Percentiles rank a stretch among this genome's conserved stretches.
Evolutionary conservation across 2,113 vertebrate species (phyloP).

Genomic region (Accipiter virgatus): DNA sequence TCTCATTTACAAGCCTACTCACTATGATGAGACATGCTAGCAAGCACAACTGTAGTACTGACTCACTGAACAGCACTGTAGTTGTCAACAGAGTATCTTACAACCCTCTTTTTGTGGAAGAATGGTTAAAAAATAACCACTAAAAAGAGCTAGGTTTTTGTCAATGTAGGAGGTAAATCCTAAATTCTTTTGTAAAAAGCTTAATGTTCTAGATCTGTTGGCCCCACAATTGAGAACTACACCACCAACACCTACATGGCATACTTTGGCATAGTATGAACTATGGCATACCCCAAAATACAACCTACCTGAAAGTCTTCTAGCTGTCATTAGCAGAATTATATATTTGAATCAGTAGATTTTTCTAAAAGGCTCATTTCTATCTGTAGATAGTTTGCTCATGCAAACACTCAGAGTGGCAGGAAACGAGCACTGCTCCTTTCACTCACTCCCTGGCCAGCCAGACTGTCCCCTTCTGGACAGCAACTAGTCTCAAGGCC

Average conservation of each 20-base stretch:
- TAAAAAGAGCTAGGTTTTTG: background rate
- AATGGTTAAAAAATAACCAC: background rate
- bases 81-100: background rate
- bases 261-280: background rate
- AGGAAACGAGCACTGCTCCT: background rate
- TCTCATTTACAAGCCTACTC: background rate
- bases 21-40: fast-evolving
- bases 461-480: background rate
- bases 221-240: background rate
- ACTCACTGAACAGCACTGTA: fast-evolving
- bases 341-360: background rate
- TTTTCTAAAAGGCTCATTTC: background rate
- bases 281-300: background rate
- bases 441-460: background rate
- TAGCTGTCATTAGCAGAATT: background rate
- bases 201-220: background rate
- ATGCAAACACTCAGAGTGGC: background rate
- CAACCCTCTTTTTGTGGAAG: background rate
- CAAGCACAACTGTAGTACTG: background rate
- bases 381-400: background rate
- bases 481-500: background rate
- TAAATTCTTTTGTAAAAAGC: background rate
- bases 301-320: background rate
- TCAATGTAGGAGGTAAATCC: background rate
- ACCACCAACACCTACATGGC: background rate